A percentile compares a stretch with the other conserved stretches of the same genome.
Conservation (phyloP, 2,888 invertebrate species). For the Tupiocoris notatus region DNA sequence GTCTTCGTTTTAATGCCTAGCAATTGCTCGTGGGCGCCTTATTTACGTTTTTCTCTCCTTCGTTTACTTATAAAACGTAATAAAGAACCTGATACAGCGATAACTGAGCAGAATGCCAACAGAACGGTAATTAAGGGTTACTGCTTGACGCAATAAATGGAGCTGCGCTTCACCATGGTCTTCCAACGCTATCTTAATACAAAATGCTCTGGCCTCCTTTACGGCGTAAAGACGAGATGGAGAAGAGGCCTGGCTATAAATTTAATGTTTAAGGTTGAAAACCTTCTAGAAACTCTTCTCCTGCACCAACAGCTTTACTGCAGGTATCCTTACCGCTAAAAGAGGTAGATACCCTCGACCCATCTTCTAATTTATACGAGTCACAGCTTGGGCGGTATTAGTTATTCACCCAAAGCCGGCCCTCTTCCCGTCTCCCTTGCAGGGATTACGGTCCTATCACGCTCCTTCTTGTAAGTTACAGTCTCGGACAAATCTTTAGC, state of each 20-base stretch:
- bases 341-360: background rate
- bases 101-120: background rate
- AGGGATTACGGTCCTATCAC: constrained; percentile 36
- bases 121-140: background rate
- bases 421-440: constrained; percentile 14
- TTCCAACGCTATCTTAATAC: background rate
- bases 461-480: constrained; percentile 35
- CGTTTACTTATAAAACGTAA: too few species aligned
- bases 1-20: too few species aligned
- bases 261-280: constrained; percentile 41
- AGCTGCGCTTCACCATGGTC: background rate
- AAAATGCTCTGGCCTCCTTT: background rate
- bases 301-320: background rate
- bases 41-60: too few species aligned
- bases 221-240: background rate
- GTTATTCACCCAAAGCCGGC: constrained; percentile 41
- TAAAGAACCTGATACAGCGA: background rate
- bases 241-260: constrained; percentile 25
- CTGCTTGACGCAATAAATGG: background rate
- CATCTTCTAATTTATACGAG: constrained; percentile 42
- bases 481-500: constrained; percentile 34
- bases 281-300: constrained; percentile 14
- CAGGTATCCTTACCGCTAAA: background rate
- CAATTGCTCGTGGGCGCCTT: too few species aligned
- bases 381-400: constrained; percentile 37